These are phyloP conservation scores for Sturmia bella DNA, from an alignment of 2,888 invertebrate species.

Conservation along the genomic window DNA sequence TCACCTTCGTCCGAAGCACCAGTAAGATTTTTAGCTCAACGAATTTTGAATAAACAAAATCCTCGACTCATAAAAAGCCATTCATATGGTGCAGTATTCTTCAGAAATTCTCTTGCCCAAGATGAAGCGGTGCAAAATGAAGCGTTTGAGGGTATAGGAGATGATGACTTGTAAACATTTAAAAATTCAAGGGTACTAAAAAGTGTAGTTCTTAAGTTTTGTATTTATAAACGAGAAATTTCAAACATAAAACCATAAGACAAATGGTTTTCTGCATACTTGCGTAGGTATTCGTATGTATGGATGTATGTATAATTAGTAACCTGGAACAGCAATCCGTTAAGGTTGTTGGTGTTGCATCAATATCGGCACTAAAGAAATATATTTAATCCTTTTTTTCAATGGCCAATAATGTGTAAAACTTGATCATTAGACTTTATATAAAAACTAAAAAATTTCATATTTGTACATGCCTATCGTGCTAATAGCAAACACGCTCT, in stretches of 20 bases:
- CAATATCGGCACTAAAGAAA: too few relatives aligned
- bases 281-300: too few relatives aligned
- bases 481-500: too few relatives aligned
- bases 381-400: too few relatives aligned
- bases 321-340: too few relatives aligned
- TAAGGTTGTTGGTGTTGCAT: too few relatives aligned
- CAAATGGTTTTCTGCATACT: too few relatives aligned
- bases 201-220: background rate
- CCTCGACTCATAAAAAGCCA: constrained; percentile 84
- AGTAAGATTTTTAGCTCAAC: constrained; percentile 85
- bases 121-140: constrained; percentile 92
- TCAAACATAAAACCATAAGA: background rate
- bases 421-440: too few relatives aligned
- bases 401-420: too few relatives aligned
- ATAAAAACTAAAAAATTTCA: too few relatives aligned
- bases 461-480: too few relatives aligned
- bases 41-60: constrained; percentile 83
- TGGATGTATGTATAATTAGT: too few relatives aligned
- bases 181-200: background rate
- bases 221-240: background rate
- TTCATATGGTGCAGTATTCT: constrained; percentile 84
- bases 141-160: constrained; percentile 97
- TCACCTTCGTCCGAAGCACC: constrained; percentile 74
- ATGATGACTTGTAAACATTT: constrained; percentile 90
- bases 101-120: constrained; percentile 84